phyloP scores from a whole-genome alignment of 1,140 invertebrate genomes.

The Artemia franciscana region DNA sequence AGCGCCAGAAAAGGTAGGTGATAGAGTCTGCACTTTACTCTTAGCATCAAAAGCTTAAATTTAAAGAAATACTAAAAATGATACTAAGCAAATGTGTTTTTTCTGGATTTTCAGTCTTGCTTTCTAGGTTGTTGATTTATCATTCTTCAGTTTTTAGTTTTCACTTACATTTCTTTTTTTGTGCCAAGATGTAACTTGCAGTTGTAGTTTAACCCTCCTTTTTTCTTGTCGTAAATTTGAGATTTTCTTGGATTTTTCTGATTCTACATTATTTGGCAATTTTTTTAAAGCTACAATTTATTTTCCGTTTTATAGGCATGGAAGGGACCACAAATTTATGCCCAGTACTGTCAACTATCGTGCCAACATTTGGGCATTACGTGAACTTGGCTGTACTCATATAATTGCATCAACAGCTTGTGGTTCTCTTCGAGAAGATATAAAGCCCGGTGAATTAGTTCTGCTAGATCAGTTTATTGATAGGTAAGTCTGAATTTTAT shows the following conservation, averaged over 20 bases:
- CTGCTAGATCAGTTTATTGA: constrained; percentile 86
- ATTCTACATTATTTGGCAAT: constrained; percentile 4
- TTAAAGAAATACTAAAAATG: too few species aligned
- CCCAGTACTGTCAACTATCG: constrained; percentile 78
- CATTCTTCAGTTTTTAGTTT: too few species aligned
- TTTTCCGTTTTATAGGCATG: constrained; percentile 39
- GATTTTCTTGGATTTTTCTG: background rate
- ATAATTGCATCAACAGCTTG: constrained; percentile 73
- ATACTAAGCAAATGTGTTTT: too few species aligned
- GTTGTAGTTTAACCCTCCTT: background rate
- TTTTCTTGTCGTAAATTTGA: background rate
- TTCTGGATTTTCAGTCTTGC: too few species aligned
- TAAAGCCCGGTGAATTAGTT: constrained; percentile 67
- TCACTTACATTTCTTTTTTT: too few species aligned
- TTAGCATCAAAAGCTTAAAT: too few species aligned
- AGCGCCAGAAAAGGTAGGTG: too few species aligned
- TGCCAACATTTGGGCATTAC: constrained; percentile 86
- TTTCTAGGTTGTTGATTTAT: too few species aligned
- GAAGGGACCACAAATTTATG: constrained; percentile 50
- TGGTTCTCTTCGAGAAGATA: constrained; percentile 70
- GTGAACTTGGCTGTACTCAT: constrained; percentile 67
- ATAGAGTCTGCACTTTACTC: too few species aligned
- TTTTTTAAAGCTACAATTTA: too few species aligned
- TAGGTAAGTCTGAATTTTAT: too few species aligned
- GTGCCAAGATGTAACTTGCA: background rate